These are phyloP conservation scores for Isurus oxyrinchus DNA, from an alignment of 2,113 vertebrate species.

Conservation along the genomic window DNA sequence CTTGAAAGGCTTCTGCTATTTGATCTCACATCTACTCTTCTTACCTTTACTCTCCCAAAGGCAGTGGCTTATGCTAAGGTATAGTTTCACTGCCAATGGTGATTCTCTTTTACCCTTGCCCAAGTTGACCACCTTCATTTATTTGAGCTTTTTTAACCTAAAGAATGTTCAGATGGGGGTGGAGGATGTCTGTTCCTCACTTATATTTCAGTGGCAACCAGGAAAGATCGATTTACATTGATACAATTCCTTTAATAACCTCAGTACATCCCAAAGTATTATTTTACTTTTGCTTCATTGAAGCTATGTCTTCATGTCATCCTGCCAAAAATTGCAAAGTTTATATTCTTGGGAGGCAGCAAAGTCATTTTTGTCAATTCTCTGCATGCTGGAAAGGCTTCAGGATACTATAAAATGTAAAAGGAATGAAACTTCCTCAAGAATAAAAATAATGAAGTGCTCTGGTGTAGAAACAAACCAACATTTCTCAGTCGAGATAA, in stretches of 20 bases:
- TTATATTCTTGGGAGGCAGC: not conserved
- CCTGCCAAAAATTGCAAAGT: not conserved
- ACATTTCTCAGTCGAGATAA: not conserved
- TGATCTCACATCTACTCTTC: not conserved
- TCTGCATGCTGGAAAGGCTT: not conserved
- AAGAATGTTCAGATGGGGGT: not conserved
- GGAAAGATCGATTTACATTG: not conserved
- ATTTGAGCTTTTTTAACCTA: not conserved
- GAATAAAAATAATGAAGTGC: not conserved
- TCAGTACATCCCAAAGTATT: not conserved
- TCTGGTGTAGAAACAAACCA: not conserved
- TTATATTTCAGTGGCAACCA: not conserved
- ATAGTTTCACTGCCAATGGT: not conserved
- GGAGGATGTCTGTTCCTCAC: not conserved
- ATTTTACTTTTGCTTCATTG: not conserved
- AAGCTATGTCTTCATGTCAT: not conserved
- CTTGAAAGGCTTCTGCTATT: not conserved
- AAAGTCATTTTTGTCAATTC: not conserved
- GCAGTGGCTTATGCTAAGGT: not conserved
- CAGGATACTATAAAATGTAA: not conserved
- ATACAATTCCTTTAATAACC: not conserved
- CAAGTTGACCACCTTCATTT: not conserved
- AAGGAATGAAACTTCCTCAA: not conserved
- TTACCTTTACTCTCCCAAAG: not conserved
- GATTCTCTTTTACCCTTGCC: not conserved